These are phyloP conservation scores for Chymomyza fuscimana DNA, from an alignment of 2,888 invertebrate genomes.

Conservation along the genomic window DNA sequence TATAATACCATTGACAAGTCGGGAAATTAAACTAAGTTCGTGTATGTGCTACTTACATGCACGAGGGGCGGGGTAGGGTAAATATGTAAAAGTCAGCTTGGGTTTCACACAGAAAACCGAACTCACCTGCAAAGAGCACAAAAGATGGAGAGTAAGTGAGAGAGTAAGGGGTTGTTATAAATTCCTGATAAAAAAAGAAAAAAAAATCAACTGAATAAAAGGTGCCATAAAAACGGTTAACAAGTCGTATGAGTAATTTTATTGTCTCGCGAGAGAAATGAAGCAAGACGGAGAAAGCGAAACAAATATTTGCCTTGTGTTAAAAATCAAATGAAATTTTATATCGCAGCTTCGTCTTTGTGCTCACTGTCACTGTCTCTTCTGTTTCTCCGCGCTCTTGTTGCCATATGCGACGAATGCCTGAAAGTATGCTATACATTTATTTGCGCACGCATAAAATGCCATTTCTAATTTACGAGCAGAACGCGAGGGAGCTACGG, in stretches of 20 bases:
- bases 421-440: constrained; percentile 44
- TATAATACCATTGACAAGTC: not conserved
- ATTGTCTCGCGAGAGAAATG: constrained; percentile 32
- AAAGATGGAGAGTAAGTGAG: constrained; percentile 2
- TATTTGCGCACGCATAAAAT: constrained; percentile 64
- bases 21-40: no score
- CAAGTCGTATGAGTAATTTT: constrained; percentile 69
- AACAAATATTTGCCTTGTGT: constrained; percentile 17
- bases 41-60: no score
- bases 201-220: not conserved
- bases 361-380: not conserved
- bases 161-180: constrained; percentile 13
- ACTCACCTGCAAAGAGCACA: constrained; percentile 54
- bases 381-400: no score
- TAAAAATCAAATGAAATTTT: constrained; percentile 45
- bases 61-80: no score
- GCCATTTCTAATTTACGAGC: constrained; percentile 68
- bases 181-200: constrained; percentile 9
- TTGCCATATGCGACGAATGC: constrained; percentile 27
- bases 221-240: constrained; percentile 48
- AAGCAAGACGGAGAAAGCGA: not conserved
- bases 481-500: constrained; percentile 1
- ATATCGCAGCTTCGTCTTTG: constrained; percentile 25
- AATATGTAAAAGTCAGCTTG: not conserved
- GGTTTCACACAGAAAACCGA: not conserved